Evolutionary conservation across 2,113 vertebrate genomes (phyloP).

Genomic region (Clarias gariepinus): DNA sequence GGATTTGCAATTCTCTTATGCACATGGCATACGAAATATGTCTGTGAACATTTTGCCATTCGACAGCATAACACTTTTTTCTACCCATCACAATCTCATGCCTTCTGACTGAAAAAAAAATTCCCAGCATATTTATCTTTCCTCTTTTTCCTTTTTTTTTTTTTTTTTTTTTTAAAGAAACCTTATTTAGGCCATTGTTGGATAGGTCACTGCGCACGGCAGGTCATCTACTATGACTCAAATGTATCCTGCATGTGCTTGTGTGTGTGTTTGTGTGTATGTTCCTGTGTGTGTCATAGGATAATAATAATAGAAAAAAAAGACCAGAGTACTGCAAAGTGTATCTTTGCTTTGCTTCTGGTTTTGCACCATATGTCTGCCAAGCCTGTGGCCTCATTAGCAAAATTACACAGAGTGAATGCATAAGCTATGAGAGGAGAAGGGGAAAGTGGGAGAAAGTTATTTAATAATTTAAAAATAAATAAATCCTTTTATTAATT

Average conservation of each 20-base stretch:
- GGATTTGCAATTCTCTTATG: constrained; percentile 8
- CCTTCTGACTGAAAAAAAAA: neutral
- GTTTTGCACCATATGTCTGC: constrained; percentile 71
- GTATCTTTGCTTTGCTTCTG: constrained; percentile 50
- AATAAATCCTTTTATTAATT: neutral
- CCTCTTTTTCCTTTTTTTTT: neutral
- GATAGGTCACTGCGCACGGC: constrained; percentile 25
- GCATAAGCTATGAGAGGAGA: constrained; percentile 66
- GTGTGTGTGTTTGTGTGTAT: neutral
- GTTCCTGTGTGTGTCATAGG: constrained; percentile 44
- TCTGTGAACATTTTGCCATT: neutral
- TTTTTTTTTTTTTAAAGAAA: neutral
- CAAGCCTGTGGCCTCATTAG: constrained; percentile 73
- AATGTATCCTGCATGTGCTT: neutral
- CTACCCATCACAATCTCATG: neutral
- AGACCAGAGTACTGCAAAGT: constrained; percentile 40
- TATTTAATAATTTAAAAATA: neutral
- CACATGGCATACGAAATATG: neutral
- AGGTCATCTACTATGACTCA: constrained; percentile 64
- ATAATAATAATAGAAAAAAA: constrained; percentile 22
- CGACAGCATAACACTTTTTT: neutral
- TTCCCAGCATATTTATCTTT: neutral
- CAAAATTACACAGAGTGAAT: constrained; percentile 75
- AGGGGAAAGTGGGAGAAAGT: neutral
- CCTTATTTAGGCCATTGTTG: constrained; percentile 23